Evolutionary conservation across 2,888 invertebrate genomes (phyloP).

Genomic region (Nymphalis polychloros): DNA sequence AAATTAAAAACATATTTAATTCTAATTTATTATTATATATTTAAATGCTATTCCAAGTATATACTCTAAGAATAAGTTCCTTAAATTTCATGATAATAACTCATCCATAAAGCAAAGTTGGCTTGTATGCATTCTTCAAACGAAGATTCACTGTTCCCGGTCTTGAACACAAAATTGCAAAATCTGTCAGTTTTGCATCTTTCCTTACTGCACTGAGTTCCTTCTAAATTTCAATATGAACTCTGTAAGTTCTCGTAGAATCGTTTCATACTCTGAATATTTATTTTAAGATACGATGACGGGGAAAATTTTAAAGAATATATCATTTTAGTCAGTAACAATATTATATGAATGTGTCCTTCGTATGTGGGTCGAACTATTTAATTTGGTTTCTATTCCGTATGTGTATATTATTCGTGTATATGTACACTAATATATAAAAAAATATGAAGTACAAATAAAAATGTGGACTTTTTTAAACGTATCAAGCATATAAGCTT

Average conservation of each 20-base stretch:
- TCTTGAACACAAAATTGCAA: slow-evolving; percentile 30
- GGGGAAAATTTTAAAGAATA: neutral
- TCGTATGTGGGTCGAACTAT: no score
- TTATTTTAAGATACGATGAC: slow-evolving; percentile 12
- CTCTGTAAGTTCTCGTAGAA: slow-evolving; percentile 28
- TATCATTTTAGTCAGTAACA: neutral
- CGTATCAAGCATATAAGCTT: no score
- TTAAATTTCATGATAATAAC: slow-evolving; percentile 4
- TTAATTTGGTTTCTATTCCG: no score
- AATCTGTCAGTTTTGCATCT: slow-evolving; percentile 32
- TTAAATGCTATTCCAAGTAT: no score
- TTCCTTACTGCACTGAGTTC: slow-evolving; percentile 17
- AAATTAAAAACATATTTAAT: no score
- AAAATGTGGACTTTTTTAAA: no score
- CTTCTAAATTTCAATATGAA: slow-evolving; percentile 34
- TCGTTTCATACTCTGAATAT: slow-evolving; percentile 22
- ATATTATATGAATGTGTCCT: neutral
- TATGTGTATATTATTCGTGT: no score
- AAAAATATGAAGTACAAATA: no score
- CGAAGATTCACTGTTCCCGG: slow-evolving; percentile 13
- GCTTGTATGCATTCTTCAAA: slow-evolving; percentile 14
- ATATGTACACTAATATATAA: no score
- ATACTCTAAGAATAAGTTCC: neutral
- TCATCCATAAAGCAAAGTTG: slow-evolving; percentile 7
- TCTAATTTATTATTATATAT: no score